Percentiles rank a stretch among this genome's conserved stretches.
Conservation (phyloP, 2,113 vertebrate species). For the Tamias sibiricus region DNA sequence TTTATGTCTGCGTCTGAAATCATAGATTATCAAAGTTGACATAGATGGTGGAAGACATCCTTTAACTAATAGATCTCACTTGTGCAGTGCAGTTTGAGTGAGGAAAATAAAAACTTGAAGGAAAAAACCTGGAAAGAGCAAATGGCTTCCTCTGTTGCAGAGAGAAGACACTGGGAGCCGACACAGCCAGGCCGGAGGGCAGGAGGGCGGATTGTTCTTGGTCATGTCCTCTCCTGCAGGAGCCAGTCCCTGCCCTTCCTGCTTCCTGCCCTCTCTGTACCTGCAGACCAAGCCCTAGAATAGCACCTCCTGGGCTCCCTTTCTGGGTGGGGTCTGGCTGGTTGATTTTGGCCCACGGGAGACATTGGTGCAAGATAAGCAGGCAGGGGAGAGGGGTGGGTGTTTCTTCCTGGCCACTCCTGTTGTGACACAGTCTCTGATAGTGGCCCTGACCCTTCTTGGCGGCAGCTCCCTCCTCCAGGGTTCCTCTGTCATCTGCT, state of each 20-base stretch:
- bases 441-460: neutral
- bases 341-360: neutral
- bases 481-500: neutral
- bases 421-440: neutral
- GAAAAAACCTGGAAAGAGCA: neutral
- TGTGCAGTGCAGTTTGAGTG: neutral
- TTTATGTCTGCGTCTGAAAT: neutral
- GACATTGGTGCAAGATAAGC: neutral
- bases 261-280: neutral
- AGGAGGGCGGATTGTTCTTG: fast-evolving
- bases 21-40: neutral
- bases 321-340: neutral
- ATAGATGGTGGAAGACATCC: neutral
- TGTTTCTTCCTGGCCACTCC: fast-evolving
- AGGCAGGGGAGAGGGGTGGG: neutral
- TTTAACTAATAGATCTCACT: neutral
- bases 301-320: neutral
- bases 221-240: fast-evolving
- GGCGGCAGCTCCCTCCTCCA: fast-evolving
- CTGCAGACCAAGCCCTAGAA: fast-evolving
- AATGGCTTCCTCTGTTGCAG: neutral
- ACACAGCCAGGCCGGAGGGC: neutral
- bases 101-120: neutral
- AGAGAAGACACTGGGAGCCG: neutral
- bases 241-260: neutral